A percentile compares a stretch with the other conserved stretches of the same genome.
Evolutionary conservation across 2,888 invertebrate species (phyloP).

Genomic region (Meandrusa payeni): DNA sequence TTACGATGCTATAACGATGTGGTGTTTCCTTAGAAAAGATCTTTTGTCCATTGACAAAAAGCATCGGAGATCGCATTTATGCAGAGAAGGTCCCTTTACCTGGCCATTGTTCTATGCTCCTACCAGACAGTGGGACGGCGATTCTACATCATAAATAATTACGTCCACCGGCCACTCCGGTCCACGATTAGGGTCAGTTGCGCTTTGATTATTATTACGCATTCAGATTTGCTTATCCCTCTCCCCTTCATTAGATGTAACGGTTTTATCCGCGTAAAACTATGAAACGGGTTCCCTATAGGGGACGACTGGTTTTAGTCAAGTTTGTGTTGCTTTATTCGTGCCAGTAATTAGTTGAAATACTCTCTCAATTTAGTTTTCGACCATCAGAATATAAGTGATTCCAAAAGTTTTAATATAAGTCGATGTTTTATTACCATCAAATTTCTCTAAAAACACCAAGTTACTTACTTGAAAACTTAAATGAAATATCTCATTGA

Average conservation of each 20-base stretch:
- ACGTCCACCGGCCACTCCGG: conserved; percentile 70
- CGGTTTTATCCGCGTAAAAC: conserved; percentile 80
- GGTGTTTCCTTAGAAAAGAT: conserved; percentile 77
- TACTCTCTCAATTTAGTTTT: no score
- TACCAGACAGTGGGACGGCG: conserved; percentile 71
- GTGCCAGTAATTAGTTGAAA: conserved; percentile 20
- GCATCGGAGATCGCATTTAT: conserved; percentile 71
- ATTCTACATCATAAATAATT: conserved; percentile 73
- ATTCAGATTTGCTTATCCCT: conserved; percentile 67
- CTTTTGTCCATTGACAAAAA: conserved; percentile 79
- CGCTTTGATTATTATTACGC: conserved; percentile 69
- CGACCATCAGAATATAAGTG: no score
- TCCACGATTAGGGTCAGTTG: conserved; percentile 68
- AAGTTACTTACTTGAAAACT: no score
- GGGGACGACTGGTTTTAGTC: conserved; percentile 70
- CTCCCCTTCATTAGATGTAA: conserved; percentile 80
- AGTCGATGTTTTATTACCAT: no score
- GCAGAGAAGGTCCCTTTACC: conserved; percentile 72
- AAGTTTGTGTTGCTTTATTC: conserved; percentile 63
- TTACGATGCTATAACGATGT: conserved; percentile 78
- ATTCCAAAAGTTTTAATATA: no score
- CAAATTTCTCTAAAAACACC: no score
- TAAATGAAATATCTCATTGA: no score
- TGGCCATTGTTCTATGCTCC: conserved; percentile 71
- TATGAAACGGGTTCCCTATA: conserved; percentile 73